A percentile compares a stretch with the other conserved stretches of the same genome.
Conservation (phyloP, 2,888 invertebrate genomes). For the Onthophagus sagittarius region DNA sequence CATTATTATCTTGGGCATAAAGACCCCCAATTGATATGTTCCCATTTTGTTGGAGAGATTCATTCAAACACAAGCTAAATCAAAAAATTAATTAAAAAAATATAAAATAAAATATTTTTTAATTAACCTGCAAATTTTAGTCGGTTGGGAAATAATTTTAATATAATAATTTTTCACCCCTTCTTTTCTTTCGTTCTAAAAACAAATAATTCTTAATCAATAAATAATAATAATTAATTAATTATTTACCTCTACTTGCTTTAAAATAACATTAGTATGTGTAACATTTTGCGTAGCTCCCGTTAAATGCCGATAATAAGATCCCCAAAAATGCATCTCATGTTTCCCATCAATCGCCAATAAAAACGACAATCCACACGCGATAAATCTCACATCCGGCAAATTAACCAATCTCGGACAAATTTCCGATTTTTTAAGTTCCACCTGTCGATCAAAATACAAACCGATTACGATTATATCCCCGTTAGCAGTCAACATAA, state of each 20-base stretch:
- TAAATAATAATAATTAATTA: no score
- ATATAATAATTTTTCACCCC: conserved; percentile 19
- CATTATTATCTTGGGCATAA: conserved; percentile 19
- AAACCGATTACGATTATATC: conserved; percentile 62
- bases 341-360: conserved; percentile 63
- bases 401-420: conserved; percentile 24
- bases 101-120: background rate
- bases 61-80: conserved; percentile 17
- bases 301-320: conserved; percentile 47
- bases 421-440: conserved; percentile 49
- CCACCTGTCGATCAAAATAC: conserved; percentile 58
- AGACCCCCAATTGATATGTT: conserved; percentile 16
- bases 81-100: background rate
- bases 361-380: conserved; percentile 62
- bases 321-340: conserved; percentile 68
- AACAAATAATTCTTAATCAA: background rate
- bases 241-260: conserved; percentile 15
- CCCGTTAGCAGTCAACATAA: conserved; percentile 60
- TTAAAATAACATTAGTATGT: conserved; percentile 29
- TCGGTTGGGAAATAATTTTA: conserved; percentile 21
- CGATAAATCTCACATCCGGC: conserved; percentile 20
- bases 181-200: conserved; percentile 12
- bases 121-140: conserved; percentile 20
- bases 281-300: conserved; percentile 36
- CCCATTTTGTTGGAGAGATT: conserved; percentile 13